Evolutionary conservation across 1,140 invertebrate genomes (phyloP), one percentile per base, ranked within the genome.

Genomic region (Bombus breviceps): DNA sequence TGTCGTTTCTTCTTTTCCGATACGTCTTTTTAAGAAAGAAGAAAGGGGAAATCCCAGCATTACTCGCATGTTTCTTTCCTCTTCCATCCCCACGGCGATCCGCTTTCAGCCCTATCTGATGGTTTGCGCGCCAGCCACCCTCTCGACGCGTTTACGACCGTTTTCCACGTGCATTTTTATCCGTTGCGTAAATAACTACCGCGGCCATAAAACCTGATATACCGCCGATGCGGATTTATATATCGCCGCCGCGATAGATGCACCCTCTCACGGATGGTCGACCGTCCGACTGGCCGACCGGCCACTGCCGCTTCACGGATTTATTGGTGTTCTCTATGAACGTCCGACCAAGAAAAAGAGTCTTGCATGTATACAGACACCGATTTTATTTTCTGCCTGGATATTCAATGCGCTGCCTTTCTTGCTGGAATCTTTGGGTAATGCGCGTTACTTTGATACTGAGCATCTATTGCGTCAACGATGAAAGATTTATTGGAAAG

Each of bases 161-260:
- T 90, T 92, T 93, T 92, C 92, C 90, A 91, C 92, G 90, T 92
- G 90, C 90, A 92, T 91, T 93, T 93, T 92, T 93, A 93, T 92
- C 92, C 88, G 90, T 91, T 92, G 91, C 92, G 93, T 93, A 94
- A 94, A 94, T 94, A 93, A 94, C 93, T 91, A 92, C 86, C 81
- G 86, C 84, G 87, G 86, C 92, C 90, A 92, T 93, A 93, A 94
- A 94, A 93, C 89, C 91, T 94, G 93, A 93, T 93, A 91, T 93
- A 94, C 87, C 83, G 91, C 88, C 88, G 86, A 90, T 91, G 86
- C 89, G 88, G 91, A 93, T 93, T 93, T 94, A 93, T 93, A 92
- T 91, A 93, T 93, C 91, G 90, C 90, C 90, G 81, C 77, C 89
- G 68, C 85, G 85, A 91, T 92, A 89, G 88, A 91, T 86, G 88